Evolutionary conservation across 2,888 invertebrate species (phyloP).

Genomic region (Ceratothoa steindachneri): DNA sequence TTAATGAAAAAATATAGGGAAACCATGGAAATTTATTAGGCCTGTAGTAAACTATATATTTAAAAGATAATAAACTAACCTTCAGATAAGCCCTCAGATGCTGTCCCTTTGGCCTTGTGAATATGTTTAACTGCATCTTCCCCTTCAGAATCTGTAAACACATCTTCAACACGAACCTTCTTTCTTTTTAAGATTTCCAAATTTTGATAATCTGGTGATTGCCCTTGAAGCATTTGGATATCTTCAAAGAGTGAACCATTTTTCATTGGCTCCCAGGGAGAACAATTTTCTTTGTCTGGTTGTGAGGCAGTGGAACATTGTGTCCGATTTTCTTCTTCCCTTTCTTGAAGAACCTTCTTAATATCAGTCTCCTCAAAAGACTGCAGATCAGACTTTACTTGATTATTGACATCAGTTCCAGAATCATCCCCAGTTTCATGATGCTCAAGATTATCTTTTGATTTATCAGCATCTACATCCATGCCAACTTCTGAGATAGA

Average conservation of each 20-base stretch:
- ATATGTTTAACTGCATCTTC: constrained; percentile 2
- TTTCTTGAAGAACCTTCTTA: not conserved
- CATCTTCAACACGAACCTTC: constrained; percentile 27
- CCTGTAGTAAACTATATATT: too few relatives aligned
- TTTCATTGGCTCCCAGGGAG: constrained; percentile 2
- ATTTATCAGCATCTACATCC: not conserved
- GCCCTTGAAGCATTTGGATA: not conserved
- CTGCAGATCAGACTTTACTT: not conserved
- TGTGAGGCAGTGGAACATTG: not conserved
- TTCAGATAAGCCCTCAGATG: not conserved
- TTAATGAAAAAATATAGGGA: not conserved
- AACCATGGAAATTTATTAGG: too few relatives aligned
- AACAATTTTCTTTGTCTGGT: not conserved
- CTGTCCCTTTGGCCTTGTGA: not conserved
- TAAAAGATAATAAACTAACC: not conserved
- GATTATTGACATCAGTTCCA: not conserved
- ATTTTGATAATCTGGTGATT: not conserved
- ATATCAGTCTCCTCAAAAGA: not conserved
- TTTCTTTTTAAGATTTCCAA: not conserved
- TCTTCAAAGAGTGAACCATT: not conserved
- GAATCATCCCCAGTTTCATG: not conserved
- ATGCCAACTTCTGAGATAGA: not conserved
- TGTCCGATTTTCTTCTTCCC: not conserved
- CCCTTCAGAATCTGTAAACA: constrained; percentile 33
- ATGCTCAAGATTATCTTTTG: not conserved